phyloP scores from a whole-genome alignment of 2,797 vertebrate species.

The Clarias laeviceps region DNA sequence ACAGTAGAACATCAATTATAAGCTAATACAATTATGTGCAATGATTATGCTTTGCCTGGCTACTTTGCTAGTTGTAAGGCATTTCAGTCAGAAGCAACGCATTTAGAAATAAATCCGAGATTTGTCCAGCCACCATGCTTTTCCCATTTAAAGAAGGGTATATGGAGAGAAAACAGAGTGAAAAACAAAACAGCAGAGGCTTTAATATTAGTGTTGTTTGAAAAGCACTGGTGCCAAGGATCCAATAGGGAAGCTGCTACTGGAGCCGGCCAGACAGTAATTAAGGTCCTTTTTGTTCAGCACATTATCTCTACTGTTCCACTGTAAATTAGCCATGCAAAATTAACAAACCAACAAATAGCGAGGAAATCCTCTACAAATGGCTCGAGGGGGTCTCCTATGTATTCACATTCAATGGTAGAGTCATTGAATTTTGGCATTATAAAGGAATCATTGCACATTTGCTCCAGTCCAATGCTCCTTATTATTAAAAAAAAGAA shows the following conservation, averaged over 20 bases:
- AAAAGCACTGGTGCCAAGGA: conserved; percentile 37
- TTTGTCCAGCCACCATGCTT: conserved; percentile 17
- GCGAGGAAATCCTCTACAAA: conserved; percentile 68
- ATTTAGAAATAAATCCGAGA: conserved; percentile 9
- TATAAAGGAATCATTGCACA: conserved; percentile 24
- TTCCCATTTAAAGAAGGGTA: neutral
- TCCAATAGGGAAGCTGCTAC: conserved; percentile 47
- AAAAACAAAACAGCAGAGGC: conserved; percentile 35
- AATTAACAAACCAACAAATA: conserved; percentile 75
- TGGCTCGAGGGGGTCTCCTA: conserved; percentile 67
- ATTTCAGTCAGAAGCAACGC: neutral
- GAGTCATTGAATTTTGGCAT: conserved; percentile 37
- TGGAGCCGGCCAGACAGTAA: conserved; percentile 71
- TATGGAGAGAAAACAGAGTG: conserved; percentile 2
- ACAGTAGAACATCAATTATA: neutral
- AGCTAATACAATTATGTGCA: neutral
- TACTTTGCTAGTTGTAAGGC: neutral
- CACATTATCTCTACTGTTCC: conserved; percentile 77
- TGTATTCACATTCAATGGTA: conserved; percentile 39
- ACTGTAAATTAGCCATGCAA: conserved; percentile 76
- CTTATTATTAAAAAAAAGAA: conserved; percentile 19
- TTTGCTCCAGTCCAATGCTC: conserved; percentile 28
- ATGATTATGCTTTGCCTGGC: neutral
- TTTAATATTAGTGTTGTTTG: conserved; percentile 42
- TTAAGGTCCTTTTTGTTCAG: conserved; percentile 74